Percentiles rank a stretch among this genome's conserved stretches.
These are phyloP conservation scores for Caenorhabditis tropicalis DNA, from an alignment of 1,140 invertebrate genomes.

Conservation along the genomic window DNA sequence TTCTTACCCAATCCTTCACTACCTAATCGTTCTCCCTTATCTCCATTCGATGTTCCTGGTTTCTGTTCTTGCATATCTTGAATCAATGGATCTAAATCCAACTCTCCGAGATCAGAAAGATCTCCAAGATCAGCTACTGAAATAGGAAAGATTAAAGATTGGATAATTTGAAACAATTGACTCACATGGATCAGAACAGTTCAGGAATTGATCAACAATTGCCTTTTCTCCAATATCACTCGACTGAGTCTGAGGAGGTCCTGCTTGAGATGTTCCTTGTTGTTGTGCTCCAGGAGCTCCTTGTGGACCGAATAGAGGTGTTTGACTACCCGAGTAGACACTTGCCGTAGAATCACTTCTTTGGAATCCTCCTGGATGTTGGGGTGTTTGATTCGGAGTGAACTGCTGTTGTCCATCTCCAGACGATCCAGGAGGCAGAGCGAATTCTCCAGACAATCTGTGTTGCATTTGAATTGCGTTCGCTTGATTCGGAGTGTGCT, in stretches of 20 bases:
- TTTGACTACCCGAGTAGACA: slow-evolving; percentile 6
- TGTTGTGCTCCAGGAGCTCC: neutral
- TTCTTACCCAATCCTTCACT: neutral
- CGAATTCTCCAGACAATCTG: slow-evolving; percentile 42
- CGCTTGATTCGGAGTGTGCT: neutral
- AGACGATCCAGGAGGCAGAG: neutral
- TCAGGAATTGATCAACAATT: neutral
- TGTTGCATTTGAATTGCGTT: slow-evolving; percentile 18
- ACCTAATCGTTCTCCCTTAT: neutral
- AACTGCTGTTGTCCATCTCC: neutral
- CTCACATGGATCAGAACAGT: neutral
- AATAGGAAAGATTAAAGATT: neutral
- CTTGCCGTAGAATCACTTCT: slow-evolving; percentile 1
- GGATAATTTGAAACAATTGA: neutral
- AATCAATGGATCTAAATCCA: slow-evolving; percentile 32
- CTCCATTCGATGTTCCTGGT: neutral
- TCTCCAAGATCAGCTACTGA: slow-evolving; percentile 36
- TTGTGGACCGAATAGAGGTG: slow-evolving; percentile 5
- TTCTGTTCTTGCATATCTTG: neutral
- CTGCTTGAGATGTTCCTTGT: neutral
- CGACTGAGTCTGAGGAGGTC: neutral
- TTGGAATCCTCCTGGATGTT: neutral
- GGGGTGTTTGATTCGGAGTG: slow-evolving; percentile 23
- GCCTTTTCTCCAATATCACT: neutral
- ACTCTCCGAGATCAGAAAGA: slow-evolving; percentile 16